A percentile compares a stretch with the other conserved stretches of the same genome.
phyloP scores from a whole-genome alignment of 2,888 invertebrate species.

The Hyposoter didymator region DNA sequence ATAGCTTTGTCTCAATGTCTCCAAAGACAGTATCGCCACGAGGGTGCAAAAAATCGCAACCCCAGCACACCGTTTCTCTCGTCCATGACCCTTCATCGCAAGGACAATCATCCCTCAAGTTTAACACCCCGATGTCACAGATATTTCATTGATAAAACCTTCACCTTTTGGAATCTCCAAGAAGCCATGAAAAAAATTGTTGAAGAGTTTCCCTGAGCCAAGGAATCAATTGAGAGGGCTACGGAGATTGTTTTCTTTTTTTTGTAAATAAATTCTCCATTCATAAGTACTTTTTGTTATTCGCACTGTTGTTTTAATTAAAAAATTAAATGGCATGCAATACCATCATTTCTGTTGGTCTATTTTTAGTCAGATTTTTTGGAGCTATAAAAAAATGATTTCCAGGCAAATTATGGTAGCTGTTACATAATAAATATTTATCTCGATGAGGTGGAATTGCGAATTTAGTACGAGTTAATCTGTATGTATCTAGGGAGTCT shows the following conservation, averaged over 20 bases:
- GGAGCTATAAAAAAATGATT: neutral
- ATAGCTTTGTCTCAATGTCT: conserved; percentile 46
- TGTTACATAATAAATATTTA: neutral
- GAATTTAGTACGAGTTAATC: conserved; percentile 14
- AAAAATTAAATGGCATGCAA: neutral
- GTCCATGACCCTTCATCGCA: neutral
- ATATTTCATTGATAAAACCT: conserved; percentile 22
- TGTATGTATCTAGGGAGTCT: conserved; percentile 12
- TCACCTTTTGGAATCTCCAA: neutral
- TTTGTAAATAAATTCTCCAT: neutral
- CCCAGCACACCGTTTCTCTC: conserved; percentile 40
- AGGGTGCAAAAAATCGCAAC: conserved; percentile 56
- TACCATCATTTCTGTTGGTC: neutral
- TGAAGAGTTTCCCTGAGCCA: neutral
- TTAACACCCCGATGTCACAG: conserved; percentile 10
- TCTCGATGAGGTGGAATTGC: conserved; percentile 12
- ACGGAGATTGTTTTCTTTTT: neutral
- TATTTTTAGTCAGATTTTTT: neutral
- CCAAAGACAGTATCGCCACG: conserved; percentile 7
- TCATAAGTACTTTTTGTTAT: neutral
- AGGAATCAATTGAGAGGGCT: conserved; percentile 6
- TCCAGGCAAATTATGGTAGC: neutral
- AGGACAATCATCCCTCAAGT: conserved; percentile 21
- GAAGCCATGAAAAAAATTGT: neutral
- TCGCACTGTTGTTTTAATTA: neutral